Percentiles rank a stretch among this genome's conserved stretches.
Evolutionary conservation across 2,113 vertebrate genomes (phyloP).

Genomic region (Zosterops lateralis): DNA sequence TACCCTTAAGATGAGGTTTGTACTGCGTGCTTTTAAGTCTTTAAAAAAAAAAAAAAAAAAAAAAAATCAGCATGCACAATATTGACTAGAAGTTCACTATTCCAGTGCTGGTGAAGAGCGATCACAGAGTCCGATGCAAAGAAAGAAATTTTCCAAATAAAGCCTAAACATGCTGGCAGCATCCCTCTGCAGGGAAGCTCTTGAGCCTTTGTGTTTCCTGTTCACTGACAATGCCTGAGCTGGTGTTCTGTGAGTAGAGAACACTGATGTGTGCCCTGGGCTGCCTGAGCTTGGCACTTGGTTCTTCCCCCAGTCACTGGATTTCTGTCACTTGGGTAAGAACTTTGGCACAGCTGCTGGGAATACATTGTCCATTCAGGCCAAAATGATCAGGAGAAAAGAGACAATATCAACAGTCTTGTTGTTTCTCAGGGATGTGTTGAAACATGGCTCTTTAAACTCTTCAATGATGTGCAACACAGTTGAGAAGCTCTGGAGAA

Average conservation of each 20-base stretch:
- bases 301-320: neutral
- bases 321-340: neutral
- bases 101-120: neutral
- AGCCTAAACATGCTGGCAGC: neutral
- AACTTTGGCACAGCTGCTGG: neutral
- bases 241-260: neutral
- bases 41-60: too few relatives aligned
- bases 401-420: neutral
- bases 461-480: neutral
- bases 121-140: neutral
- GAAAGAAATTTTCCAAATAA: neutral
- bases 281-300: neutral
- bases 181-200: neutral
- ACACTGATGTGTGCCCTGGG: neutral
- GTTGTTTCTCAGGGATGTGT: neutral
- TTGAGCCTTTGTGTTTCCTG: neutral
- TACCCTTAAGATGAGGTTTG: neutral
- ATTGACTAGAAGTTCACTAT: neutral
- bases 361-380: neutral
- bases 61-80: accelerated
- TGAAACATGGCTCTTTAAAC: neutral
- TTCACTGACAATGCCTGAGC: neutral
- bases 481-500: neutral
- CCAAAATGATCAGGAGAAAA: neutral
- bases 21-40: neutral